Conservation (phyloP, 1,140 invertebrate species). For the Hydropsyche tenuis region DNA sequence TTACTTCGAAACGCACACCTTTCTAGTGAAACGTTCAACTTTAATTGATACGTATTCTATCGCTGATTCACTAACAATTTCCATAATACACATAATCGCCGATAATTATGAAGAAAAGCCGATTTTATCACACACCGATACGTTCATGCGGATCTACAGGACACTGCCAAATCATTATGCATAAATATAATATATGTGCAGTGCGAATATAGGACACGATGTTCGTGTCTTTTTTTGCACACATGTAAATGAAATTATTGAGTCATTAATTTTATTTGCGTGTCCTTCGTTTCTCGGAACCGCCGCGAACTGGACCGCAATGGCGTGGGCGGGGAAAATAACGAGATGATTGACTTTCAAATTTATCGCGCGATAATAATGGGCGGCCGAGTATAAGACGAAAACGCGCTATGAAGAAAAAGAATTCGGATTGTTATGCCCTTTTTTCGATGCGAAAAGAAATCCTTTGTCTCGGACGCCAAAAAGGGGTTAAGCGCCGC, state of each 20-base stretch:
- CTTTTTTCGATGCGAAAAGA: slow-evolving; percentile 3
- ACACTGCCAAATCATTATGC: not conserved
- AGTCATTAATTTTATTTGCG: slow-evolving; percentile 13
- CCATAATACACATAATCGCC: too few species aligned
- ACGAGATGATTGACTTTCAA: slow-evolving; percentile 27
- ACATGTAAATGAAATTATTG: not conserved
- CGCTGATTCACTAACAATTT: too few species aligned
- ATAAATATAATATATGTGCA: not conserved
- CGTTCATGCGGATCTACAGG: not conserved
- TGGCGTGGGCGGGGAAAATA: slow-evolving; percentile 7
- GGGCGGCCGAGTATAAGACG: not conserved
- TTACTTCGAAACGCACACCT: too few species aligned
- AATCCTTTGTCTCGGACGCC: slow-evolving; percentile 6
- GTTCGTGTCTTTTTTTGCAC: not conserved
- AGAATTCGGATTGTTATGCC: not conserved
- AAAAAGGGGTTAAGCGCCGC: slow-evolving; percentile 9
- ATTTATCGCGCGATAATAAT: slow-evolving; percentile 5
- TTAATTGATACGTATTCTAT: too few species aligned
- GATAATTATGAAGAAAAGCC: too few species aligned
- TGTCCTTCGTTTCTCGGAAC: slow-evolving; percentile 21
- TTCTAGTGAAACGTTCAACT: too few species aligned
- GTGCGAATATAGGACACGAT: slow-evolving; percentile 3
- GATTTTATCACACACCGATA: too few species aligned
- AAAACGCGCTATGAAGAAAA: not conserved
- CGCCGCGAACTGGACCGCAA: slow-evolving; percentile 20